Percentiles rank a stretch among this genome's conserved stretches.
phyloP scores from a whole-genome alignment of 1,140 invertebrate genomes.

The Drosophila subpulchrella region DNA sequence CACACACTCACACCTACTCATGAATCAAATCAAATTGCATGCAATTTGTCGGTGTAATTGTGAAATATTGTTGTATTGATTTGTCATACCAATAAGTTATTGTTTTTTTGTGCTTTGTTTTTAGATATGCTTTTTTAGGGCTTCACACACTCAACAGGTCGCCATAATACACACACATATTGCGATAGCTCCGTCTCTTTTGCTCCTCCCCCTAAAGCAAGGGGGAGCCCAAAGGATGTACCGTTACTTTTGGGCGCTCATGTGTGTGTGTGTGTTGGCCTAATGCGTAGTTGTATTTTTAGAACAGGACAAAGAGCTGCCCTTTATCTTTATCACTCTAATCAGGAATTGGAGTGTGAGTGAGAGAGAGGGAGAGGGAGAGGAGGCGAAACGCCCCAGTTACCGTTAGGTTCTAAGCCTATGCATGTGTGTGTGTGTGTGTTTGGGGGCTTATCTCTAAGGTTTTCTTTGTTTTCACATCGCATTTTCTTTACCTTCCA shows the following conservation, averaged over 20 bases:
- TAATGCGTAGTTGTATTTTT: constrained; percentile 55
- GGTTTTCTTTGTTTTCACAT: background rate
- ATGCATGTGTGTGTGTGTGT: constrained; percentile 6
- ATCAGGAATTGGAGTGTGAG: too few relatives aligned
- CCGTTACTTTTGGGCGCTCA: background rate
- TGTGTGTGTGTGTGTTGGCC: constrained; percentile 6
- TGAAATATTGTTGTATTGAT: constrained; percentile 48
- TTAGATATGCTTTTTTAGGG: constrained; percentile 30
- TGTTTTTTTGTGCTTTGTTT: constrained; percentile 4
- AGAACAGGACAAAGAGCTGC: constrained; percentile 20
- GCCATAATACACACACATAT: constrained; percentile 10
- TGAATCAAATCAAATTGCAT: constrained; percentile 2
- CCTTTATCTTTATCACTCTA: constrained; percentile 13
- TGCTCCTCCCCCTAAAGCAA: constrained; percentile 18
- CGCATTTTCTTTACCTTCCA: constrained; percentile 71
- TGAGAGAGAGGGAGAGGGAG: background rate
- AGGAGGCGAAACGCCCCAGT: constrained; percentile 28
- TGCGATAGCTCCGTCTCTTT: constrained; percentile 3
- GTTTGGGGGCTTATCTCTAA: background rate
- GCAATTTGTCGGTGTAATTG: constrained; percentile 45
- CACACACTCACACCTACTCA: background rate
- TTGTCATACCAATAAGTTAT: constrained; percentile 20
- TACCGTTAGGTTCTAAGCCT: background rate
- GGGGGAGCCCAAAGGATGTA: constrained; percentile 2
- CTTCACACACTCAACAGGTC: constrained; percentile 27